Percentiles rank a stretch among this genome's conserved stretches.
Evolutionary conservation across 2,113 vertebrate species (phyloP).

Genomic region (Crocuta crocuta): DNA sequence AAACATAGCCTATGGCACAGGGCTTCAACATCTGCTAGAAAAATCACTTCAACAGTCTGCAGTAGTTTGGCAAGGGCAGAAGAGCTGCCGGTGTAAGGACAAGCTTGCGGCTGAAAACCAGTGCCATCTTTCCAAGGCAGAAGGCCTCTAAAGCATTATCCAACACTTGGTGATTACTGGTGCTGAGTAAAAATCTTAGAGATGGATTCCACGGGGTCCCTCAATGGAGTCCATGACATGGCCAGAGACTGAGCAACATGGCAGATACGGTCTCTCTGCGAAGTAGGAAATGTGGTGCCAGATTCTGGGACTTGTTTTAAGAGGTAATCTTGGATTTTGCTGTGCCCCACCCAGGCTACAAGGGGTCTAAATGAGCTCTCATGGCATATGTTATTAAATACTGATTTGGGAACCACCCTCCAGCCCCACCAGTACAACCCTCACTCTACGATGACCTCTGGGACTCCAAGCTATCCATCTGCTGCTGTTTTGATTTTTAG

Average conservation of each 20-base stretch:
- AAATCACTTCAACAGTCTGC: background rate
- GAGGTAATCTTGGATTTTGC: background rate
- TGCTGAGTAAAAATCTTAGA: background rate
- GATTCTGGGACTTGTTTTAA: background rate
- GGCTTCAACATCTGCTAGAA: slow-evolving; percentile 28
- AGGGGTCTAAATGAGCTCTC: background rate
- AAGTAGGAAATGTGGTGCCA: background rate
- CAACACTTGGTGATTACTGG: background rate
- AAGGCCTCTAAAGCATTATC: background rate
- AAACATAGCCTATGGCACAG: background rate
- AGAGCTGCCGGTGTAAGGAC: background rate
- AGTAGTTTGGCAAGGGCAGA: background rate
- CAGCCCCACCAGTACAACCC: background rate
- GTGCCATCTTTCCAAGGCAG: background rate
- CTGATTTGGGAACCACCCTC: background rate
- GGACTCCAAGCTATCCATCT: background rate
- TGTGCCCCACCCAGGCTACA: background rate
- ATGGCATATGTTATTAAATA: background rate
- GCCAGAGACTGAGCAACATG: background rate
- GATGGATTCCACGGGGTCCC: background rate
- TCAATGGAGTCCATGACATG: background rate
- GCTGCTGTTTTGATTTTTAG: background rate
- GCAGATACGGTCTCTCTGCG: background rate
- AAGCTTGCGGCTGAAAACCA: background rate
- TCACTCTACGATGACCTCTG: background rate